Base-by-base conservation (phyloP, 2,888 invertebrate species). In the Camptogramma bilineatum region DNA sequence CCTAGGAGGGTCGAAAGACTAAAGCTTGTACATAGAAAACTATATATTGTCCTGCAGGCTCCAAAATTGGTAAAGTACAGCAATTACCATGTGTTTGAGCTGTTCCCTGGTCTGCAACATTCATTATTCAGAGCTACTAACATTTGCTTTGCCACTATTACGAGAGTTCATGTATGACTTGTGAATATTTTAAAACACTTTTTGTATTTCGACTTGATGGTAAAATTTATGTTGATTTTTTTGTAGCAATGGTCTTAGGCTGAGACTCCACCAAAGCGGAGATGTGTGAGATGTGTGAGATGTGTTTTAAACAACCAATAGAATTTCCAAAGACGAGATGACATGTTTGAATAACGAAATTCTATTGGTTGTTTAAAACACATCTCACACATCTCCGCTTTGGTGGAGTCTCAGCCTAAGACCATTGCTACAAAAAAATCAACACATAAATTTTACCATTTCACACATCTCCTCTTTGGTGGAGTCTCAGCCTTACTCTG, bases 81-180 rank as follows among this genome's bases (percentile, higher is more conserved):
- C 54, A 61, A 69, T 71, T 71, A 67, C 63, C 71, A 71, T 71
- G 67, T 67, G 67, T 71, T 71, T 67, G 69, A 68, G 53, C 44
- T 57, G 52, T 52, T 56, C 39, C 58, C 63, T 21, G 52, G 17
- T 68, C 58, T 21, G 19, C 18, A 44, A 4, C 62, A 65, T 72
- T 67, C 52, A 72, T 72, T 70, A 72, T 72, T 70, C 72, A 72
- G 34, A 18, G 54, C 55, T 56, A 59, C 52, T 53, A 42, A 53
- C 52, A 42, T 53, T 53, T 51, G 21, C 42, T 19, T 53, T 9
- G 19, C 42, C 52, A 42, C 52, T 53, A 42, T 10, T 16, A 52
- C 8, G 9, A 42, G 17, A 44, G 17, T 44, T 17, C 44, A 13
- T 34, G 42, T 44, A 17, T 39, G 39, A n/a, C 39, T 4, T 4